Conservation (phyloP, 2,797 vertebrate genomes). For the Cirrhinus molitorella region DNA sequence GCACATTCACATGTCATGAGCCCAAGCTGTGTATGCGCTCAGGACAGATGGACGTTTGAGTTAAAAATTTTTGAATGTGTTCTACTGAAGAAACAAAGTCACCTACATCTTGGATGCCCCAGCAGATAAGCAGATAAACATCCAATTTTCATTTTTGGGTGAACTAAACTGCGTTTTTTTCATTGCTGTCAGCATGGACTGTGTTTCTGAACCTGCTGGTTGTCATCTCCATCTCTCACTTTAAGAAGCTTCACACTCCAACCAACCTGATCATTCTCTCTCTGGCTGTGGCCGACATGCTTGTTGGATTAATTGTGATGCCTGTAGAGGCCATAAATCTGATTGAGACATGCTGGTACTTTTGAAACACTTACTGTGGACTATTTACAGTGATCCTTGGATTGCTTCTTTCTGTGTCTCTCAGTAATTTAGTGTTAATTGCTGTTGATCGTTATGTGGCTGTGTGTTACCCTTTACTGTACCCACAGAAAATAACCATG, state of each 20-base stretch:
- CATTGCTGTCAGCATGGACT: conserved; percentile 10
- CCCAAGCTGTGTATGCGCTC: too few species aligned
- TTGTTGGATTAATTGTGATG: background rate
- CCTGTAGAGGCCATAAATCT: background rate
- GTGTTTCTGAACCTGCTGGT: conserved; percentile 32
- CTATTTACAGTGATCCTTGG: background rate
- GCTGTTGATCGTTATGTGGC: background rate
- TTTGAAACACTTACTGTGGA: background rate
- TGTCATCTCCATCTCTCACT: conserved; percentile 42
- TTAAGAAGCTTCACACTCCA: conserved; percentile 28
- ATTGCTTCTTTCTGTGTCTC: background rate
- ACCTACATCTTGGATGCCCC: too few species aligned
- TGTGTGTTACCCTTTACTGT: background rate
- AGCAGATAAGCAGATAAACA: too few species aligned
- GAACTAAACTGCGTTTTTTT: too few species aligned
- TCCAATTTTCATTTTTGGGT: too few species aligned
- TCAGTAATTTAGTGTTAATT: background rate
- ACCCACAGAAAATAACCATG: too few species aligned
- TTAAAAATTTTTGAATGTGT: too few species aligned
- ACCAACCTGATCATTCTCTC: conserved; percentile 40
- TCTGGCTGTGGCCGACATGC: conserved; percentile 19
- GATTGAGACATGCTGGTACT: conserved; percentile 17
- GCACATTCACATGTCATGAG: too few species aligned
- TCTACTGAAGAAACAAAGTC: too few species aligned
- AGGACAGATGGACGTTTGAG: too few species aligned